These are phyloP conservation scores for Margarornis squamiger DNA, from an alignment of 2,797 vertebrate species.

Conservation along the genomic window DNA sequence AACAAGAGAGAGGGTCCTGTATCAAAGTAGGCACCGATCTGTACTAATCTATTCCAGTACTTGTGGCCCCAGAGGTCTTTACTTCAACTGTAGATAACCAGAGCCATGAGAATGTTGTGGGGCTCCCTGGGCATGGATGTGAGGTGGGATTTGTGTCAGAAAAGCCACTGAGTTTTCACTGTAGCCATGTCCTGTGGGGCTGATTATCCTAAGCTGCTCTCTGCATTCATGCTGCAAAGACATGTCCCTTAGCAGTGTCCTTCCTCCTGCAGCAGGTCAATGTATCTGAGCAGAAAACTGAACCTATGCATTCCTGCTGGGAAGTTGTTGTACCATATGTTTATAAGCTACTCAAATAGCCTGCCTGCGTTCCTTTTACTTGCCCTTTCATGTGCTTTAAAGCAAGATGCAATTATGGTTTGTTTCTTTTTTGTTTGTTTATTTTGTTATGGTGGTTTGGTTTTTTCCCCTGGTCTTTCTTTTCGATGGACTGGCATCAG, in stretches of 20 bases:
- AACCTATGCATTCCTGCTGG: background rate
- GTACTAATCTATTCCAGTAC: background rate
- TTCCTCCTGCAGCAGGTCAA: background rate
- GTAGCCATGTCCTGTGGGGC: background rate
- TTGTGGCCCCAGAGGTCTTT: background rate
- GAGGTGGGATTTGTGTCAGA: background rate
- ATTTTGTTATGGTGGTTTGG: background rate
- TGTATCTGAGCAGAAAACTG: background rate
- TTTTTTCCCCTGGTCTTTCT: background rate
- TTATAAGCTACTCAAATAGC: background rate
- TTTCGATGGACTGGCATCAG: background rate
- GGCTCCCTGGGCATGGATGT: background rate
- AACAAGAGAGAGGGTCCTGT: background rate
- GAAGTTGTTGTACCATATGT: background rate
- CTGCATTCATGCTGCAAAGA: background rate
- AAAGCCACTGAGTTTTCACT: background rate
- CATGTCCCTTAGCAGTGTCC: background rate
- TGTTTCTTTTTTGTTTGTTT: background rate
- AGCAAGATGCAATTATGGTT: background rate
- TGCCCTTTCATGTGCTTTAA: background rate
- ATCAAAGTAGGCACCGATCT: background rate
- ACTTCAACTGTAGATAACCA: background rate
- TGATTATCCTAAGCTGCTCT: background rate
- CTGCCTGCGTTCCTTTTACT: background rate
- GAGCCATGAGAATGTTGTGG: background rate